phyloP scores from a whole-genome alignment of 2,797 vertebrate species.

The Delichon dasypus region DNA sequence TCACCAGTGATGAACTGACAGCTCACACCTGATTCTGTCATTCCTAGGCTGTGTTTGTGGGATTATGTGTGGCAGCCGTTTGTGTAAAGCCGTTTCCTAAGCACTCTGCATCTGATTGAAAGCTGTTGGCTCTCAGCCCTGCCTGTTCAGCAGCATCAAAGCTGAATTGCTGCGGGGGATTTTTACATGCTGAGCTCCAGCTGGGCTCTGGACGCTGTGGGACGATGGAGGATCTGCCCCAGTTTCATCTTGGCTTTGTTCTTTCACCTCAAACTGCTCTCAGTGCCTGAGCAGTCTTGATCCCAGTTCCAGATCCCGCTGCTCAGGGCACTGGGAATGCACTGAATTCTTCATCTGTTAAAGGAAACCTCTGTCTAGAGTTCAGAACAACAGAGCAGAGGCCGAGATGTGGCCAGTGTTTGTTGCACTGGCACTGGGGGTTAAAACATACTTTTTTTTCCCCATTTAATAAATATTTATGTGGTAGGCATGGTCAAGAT shows the following conservation, averaged over 20 bases:
- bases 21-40: background rate
- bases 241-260: background rate
- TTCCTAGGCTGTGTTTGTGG: background rate
- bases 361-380: background rate
- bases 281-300: background rate
- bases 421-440: background rate
- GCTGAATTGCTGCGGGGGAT: background rate
- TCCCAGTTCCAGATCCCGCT: background rate
- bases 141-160: background rate
- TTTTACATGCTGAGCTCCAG: background rate
- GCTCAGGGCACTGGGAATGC: accelerated
- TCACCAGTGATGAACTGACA: background rate
- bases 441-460: background rate
- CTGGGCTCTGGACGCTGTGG: too few relatives aligned
- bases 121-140: background rate
- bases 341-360: background rate
- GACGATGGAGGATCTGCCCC: background rate
- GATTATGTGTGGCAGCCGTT: background rate
- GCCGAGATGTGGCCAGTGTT: background rate
- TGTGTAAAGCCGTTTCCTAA: background rate
- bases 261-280: accelerated
- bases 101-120: background rate
- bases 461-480: background rate
- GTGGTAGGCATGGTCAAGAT: background rate
- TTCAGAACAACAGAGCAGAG: background rate